phyloP scores from a whole-genome alignment of 2,888 invertebrate genomes.

The Tridacna gigas region DNA sequence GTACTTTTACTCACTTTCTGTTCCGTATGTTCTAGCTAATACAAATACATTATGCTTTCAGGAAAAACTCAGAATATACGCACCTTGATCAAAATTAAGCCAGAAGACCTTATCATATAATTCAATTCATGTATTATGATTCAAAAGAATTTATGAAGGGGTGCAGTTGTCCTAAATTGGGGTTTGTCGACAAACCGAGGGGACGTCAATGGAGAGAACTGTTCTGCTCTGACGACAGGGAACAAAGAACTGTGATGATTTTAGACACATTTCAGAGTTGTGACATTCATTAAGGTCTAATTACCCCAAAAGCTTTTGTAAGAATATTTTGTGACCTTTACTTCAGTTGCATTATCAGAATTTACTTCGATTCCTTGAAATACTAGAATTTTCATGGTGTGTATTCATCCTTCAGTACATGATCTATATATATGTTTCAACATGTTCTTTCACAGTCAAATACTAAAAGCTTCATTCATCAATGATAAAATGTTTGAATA shows the following conservation, averaged over 20 bases:
- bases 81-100: not conserved
- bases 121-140: not conserved
- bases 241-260: constrained; percentile 47
- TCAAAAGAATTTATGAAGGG: not conserved
- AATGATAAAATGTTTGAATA: too few relatives aligned
- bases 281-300: constrained; percentile 47
- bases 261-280: constrained; percentile 23
- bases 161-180: not conserved
- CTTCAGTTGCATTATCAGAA: not conserved
- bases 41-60: too few relatives aligned
- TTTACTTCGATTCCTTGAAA: too few relatives aligned
- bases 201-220: constrained; percentile 9
- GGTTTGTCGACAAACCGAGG: not conserved
- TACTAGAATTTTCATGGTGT: too few relatives aligned
- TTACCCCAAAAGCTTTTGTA: constrained; percentile 33
- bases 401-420: too few relatives aligned
- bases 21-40: too few relatives aligned
- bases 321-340: constrained; percentile 5
- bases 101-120: not conserved
- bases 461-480: too few relatives aligned
- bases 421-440: too few relatives aligned
- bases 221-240: constrained; percentile 26
- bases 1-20: too few relatives aligned
- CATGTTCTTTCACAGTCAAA: too few relatives aligned
- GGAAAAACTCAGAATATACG: too few relatives aligned